These are phyloP conservation scores for Sipha flava DNA, from an alignment of 1,140 invertebrate genomes.

Conservation along the genomic window DNA sequence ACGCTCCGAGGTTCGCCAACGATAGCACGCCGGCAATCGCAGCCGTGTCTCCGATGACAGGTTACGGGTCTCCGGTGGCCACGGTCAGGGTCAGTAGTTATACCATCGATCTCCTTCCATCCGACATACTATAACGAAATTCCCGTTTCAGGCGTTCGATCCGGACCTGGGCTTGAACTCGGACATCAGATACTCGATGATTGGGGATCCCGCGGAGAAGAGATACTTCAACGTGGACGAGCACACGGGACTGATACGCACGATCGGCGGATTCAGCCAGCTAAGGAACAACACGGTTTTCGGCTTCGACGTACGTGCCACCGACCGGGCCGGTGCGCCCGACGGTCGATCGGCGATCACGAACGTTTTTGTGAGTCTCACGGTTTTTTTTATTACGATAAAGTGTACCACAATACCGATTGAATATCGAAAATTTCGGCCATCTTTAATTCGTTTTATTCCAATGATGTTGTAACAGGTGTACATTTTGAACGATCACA, in stretches of 20 bases:
- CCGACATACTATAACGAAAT: no score
- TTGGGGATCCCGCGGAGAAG: constrained; percentile 51
- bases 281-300: constrained; percentile 49
- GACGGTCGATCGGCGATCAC: constrained; percentile 70
- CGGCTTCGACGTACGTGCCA: constrained; percentile 80
- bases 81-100: constrained; percentile 56
- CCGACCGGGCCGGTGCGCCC: constrained; percentile 63
- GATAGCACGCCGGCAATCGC: constrained; percentile 65
- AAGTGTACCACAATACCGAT: not conserved
- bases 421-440: not conserved
- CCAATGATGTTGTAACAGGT: constrained; percentile 57
- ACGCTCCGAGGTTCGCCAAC: constrained; percentile 62
- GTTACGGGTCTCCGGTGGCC: constrained; percentile 69
- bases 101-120: no score
- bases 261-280: not conserved
- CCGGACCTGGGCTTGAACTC: constrained; percentile 64
- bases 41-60: constrained; percentile 65
- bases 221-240: constrained; percentile 66
- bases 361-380: constrained; percentile 67
- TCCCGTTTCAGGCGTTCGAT: constrained; percentile 55
- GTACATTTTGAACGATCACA: constrained; percentile 70
- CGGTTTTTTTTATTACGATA: no score
- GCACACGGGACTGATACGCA: constrained; percentile 56
- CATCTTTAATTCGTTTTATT: not conserved
- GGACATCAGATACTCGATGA: constrained; percentile 68